Base-by-base conservation (phyloP, 2,797 vertebrate species). In the Telmatherina bonti region DNA sequence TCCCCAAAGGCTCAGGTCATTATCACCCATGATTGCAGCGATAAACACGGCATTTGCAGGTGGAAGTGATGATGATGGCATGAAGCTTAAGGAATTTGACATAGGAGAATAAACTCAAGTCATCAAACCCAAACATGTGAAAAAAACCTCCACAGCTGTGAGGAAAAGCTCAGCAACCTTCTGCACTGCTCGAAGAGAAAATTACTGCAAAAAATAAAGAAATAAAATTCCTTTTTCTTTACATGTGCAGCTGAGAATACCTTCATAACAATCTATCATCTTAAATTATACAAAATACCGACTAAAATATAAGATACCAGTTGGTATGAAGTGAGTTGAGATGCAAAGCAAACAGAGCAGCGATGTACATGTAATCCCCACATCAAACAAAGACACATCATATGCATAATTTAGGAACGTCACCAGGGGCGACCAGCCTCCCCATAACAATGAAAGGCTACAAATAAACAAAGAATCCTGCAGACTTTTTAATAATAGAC, bases 321-420 rank as follows among this genome's bases (percentile, higher is more conserved):
- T 43, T 43, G 1, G 6, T 7, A 43, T 20, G 7, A 20, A 43
- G 41, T 43, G 41, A 20, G 7, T 20, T 20, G 41, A 43, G 16
- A 43, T 43, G 41, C 6, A 43, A 41, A 4, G 3, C 4, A 41
- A 41, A 36, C 35, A 36, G 41, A 43, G 18, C 41, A 43, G 20
- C 8, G 41, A 20, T 43, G 41, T 20, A 7, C 41, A 43, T 20
- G 41, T 20, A 22, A 33, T 52, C 31, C 9, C 47, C 57, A 69
- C 18, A 51, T 20, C 51, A 41, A 43, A 69, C 62, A 67, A 49
- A 57, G 57, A 49, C 67, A 41, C 13, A 41, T 41, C 38, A 41
- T 7, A 67, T 67, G 22, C 24, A 67, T 57, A 35, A 57, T 57
- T 30, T 11, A 67, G n/a, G 54, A 49, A 57, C 29, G n/a, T 47